These are phyloP conservation scores for Rotaria macrura DNA, from an alignment of 2,888 invertebrate genomes.

Conservation along the genomic window DNA sequence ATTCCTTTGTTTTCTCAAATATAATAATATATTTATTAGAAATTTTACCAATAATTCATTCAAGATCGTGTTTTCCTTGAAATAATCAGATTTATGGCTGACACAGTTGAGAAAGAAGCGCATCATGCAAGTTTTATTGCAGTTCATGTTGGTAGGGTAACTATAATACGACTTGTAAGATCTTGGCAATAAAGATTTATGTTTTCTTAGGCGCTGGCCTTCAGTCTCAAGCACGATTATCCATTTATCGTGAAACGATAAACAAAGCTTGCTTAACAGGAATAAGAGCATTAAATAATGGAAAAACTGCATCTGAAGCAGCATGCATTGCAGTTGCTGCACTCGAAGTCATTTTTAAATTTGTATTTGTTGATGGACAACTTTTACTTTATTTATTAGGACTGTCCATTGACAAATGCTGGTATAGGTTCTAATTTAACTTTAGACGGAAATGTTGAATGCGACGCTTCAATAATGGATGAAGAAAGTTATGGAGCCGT, in stretches of 20 bases:
- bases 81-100: neutral
- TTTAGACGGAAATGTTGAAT: conserved; percentile 75
- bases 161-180: too few species aligned
- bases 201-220: conserved; percentile 19
- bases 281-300: conserved; percentile 22
- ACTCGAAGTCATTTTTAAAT: conserved; percentile 24
- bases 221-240: conserved; percentile 24
- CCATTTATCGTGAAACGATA: conserved; percentile 12
- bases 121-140: conserved; percentile 24
- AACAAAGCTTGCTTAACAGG: conserved; percentile 27
- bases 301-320: conserved; percentile 26
- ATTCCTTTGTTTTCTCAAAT: neutral
- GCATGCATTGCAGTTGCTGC: conserved; percentile 29
- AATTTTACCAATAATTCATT: neutral
- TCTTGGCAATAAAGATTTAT: neutral
- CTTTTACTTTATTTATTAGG: conserved; percentile 45
- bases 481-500: conserved; percentile 71
- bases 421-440: conserved; percentile 84
- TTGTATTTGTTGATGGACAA: neutral
- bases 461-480: conserved; percentile 91
- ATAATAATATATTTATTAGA: neutral
- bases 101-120: neutral
- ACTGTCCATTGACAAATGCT: conserved; percentile 80
- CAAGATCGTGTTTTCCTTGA: neutral
- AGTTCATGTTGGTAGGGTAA: conserved; percentile 26